These are phyloP conservation scores for Erpobdella octoculata DNA, from an alignment of 2,888 invertebrate species.

Conservation along the genomic window DNA sequence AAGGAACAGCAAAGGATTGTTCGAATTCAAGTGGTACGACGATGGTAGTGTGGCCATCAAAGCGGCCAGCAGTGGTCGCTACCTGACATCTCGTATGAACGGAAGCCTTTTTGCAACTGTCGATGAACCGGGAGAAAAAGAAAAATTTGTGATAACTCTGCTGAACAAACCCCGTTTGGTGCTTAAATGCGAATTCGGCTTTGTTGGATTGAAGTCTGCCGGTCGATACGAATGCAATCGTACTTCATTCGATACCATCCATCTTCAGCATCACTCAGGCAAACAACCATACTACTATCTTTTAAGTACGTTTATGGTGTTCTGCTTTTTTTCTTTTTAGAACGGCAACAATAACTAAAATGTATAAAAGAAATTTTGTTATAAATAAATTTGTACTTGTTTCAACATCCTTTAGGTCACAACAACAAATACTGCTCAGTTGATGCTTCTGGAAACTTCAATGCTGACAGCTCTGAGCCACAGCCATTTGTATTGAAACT, in stretches of 20 bases:
- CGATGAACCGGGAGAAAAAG: conserved; percentile 74
- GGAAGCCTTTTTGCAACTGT: conserved; percentile 84
- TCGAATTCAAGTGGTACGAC: conserved; percentile 82
- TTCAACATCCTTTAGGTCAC: conserved; percentile 59
- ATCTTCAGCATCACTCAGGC: conserved; percentile 28
- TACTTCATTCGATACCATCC: conserved; percentile 27
- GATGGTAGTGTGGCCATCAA: conserved; percentile 79
- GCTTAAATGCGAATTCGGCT: conserved; percentile 87
- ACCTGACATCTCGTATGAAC: conserved; percentile 83
- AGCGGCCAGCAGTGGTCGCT: conserved; percentile 87
- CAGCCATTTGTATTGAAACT: conserved; percentile 84
- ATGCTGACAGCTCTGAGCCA: conserved; percentile 74
- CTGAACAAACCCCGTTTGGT: conserved; percentile 74
- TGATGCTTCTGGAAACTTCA: conserved; percentile 70
- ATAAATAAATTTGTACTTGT: neutral
- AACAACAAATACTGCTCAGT: conserved; percentile 90
- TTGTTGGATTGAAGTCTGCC: conserved; percentile 62
- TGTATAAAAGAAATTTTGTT: too few species aligned
- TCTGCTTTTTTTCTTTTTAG: neutral
- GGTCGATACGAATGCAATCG: conserved; percentile 35
- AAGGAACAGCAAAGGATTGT: conserved; percentile 54
- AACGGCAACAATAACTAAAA: neutral
- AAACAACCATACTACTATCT: conserved; percentile 28
- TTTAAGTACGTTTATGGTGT: conserved; percentile 32
- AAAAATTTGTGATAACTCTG: conserved; percentile 50